Conservation (phyloP, 2,888 invertebrate genomes). For the Nemurella pictetii region DNA sequence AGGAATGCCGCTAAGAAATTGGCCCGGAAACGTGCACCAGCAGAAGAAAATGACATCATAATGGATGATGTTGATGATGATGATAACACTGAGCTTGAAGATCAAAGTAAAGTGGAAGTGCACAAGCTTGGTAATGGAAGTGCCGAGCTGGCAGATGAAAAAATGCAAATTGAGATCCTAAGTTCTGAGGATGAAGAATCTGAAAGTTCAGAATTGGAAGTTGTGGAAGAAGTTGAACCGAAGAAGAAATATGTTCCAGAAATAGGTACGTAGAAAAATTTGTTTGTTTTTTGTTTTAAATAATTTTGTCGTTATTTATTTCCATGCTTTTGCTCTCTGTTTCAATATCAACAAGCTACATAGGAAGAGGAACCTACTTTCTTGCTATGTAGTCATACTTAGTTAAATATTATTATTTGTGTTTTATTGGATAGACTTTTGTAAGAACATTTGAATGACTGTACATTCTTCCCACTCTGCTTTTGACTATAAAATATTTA, state of each 20-base stretch:
- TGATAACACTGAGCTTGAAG: neutral
- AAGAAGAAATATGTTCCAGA: constrained; percentile 39
- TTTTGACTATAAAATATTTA: too few species aligned
- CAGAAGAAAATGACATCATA: constrained; percentile 21
- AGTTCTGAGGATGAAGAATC: constrained; percentile 41
- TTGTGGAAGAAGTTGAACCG: constrained; percentile 46
- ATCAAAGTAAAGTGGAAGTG: constrained; percentile 3
- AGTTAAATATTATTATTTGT: too few species aligned
- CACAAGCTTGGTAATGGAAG: constrained; percentile 5
- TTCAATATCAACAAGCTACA: too few species aligned
- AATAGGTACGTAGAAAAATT: constrained; percentile 14
- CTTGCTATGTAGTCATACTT: too few species aligned
- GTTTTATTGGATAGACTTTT: too few species aligned
- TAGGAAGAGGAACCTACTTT: too few species aligned
- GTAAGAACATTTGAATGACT: too few species aligned
- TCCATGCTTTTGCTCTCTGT: too few species aligned
- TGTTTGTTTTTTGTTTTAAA: neutral
- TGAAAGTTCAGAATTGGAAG: constrained; percentile 48
- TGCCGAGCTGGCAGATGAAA: constrained; percentile 16
- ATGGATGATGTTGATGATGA: neutral
- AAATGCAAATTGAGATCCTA: constrained; percentile 11
- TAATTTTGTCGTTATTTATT: neutral
- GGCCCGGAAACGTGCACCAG: neutral
- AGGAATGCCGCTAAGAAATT: constrained; percentile 8
- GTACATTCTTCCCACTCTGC: too few species aligned